Percentiles rank a stretch among this genome's conserved stretches.
Evolutionary conservation across 2,797 vertebrate genomes (phyloP).

Genomic region (Crocodylus rhombifer): DNA sequence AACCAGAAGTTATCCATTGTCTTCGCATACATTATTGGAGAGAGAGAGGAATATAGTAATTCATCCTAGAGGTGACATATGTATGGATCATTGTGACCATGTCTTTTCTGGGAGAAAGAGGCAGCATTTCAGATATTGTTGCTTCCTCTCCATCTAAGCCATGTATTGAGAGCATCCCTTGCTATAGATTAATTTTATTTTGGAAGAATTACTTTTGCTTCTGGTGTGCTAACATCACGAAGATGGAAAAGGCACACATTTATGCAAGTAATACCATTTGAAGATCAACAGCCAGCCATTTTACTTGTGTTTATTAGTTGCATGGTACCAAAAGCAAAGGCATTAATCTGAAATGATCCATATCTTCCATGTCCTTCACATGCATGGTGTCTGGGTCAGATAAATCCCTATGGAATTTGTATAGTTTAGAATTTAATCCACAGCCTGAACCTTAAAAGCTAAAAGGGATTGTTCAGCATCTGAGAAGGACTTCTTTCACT

Average conservation of each 20-base stretch:
- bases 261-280: background rate
- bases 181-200: background rate
- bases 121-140: background rate
- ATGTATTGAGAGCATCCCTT: background rate
- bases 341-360: background rate
- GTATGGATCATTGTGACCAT: background rate
- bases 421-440: background rate
- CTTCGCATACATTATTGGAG: background rate
- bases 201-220: background rate
- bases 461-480: background rate
- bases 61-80: background rate
- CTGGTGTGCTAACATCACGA: background rate
- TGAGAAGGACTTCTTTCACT: conserved; percentile 17
- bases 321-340: background rate
- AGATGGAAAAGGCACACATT: background rate
- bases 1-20: background rate
- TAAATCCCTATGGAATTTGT: background rate
- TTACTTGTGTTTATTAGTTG: background rate
- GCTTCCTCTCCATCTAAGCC: background rate
- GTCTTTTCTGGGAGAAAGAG: background rate
- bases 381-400: background rate
- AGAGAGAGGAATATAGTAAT: background rate
- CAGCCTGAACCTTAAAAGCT: background rate
- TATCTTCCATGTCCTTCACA: background rate
- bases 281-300: background rate